phyloP scores from a whole-genome alignment of 1,140 invertebrate species.

The Melipona quadrifasciata region DNA sequence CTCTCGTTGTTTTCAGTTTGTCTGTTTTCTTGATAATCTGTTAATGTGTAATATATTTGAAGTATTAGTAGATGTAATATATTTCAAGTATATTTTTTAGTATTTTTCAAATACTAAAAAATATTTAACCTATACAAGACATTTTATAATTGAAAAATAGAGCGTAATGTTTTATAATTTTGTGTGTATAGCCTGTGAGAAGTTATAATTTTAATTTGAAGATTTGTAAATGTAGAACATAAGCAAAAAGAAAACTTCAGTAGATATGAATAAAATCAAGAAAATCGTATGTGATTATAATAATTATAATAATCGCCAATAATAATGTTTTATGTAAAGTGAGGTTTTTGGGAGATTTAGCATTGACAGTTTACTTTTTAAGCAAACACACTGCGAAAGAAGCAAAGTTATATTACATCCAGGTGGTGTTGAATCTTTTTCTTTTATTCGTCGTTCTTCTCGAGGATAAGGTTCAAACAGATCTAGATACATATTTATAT shows the following conservation, averaged over 20 bases:
- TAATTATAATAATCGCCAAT: neutral
- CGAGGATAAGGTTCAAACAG: neutral
- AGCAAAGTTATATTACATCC: constrained; percentile 1
- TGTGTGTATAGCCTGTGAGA: neutral
- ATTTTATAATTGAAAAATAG: no score
- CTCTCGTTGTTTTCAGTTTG: neutral
- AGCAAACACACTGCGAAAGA: constrained; percentile 20
- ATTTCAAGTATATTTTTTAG: neutral
- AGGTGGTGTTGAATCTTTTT: neutral
- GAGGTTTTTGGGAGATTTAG: neutral
- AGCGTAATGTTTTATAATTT: no score
- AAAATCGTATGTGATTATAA: neutral
- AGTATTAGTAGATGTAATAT: neutral
- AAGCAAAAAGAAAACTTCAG: neutral
- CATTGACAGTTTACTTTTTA: constrained; percentile 5
- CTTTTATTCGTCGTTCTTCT: constrained; percentile 1
- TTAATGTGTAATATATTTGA: neutral
- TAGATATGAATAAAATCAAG: neutral
- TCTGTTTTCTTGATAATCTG: neutral
- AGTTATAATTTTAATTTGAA: neutral
- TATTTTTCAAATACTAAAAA: neutral
- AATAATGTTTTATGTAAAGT: neutral
- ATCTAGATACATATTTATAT: neutral
- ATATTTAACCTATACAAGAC: no score
- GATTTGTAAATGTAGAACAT: neutral